phyloP scores from a whole-genome alignment of 2,888 invertebrate genomes.

The Drosophila koepferae region DNA sequence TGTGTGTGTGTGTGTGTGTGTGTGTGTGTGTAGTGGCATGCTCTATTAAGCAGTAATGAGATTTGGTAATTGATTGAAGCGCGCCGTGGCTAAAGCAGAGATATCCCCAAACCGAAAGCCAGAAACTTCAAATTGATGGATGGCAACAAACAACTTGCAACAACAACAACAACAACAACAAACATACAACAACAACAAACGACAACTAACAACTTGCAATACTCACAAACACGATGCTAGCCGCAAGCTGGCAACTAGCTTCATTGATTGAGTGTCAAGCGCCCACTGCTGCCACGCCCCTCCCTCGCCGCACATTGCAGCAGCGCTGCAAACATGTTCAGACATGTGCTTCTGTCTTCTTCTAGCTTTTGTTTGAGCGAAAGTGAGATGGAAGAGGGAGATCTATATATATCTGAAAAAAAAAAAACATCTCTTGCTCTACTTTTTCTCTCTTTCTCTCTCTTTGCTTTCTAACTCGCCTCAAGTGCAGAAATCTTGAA shows the following conservation, averaged over 20 bases:
- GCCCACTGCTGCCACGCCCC: constrained; percentile 21
- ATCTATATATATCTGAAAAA: too few species aligned
- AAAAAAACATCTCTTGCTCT: too few species aligned
- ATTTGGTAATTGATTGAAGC: constrained; percentile 79
- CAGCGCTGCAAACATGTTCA: constrained; percentile 31
- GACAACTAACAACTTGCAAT: constrained; percentile 6
- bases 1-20: constrained; percentile 13
- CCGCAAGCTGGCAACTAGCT: constrained; percentile 31
- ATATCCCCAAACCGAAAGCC: constrained; percentile 35
- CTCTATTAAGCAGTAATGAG: constrained; percentile 80
- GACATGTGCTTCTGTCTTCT: neutral
- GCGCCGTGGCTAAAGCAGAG: constrained; percentile 39
- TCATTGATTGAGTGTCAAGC: constrained; percentile 37
- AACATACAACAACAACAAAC: neutral
- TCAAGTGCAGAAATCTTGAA: too few species aligned
- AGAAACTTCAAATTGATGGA: constrained; percentile 65
- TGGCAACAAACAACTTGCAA: constrained; percentile 24
- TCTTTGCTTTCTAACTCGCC: too few species aligned
- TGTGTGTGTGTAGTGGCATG: constrained; percentile 48
- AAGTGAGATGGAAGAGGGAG: too few species aligned
- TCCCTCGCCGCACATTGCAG: constrained; percentile 12
- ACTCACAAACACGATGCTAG: constrained; percentile 9
- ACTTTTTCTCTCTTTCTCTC: too few species aligned
- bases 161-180: neutral
- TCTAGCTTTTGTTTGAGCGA: neutral